Conservation (phyloP, 2,113 vertebrate genomes). For the Promerops cafer region DNA sequence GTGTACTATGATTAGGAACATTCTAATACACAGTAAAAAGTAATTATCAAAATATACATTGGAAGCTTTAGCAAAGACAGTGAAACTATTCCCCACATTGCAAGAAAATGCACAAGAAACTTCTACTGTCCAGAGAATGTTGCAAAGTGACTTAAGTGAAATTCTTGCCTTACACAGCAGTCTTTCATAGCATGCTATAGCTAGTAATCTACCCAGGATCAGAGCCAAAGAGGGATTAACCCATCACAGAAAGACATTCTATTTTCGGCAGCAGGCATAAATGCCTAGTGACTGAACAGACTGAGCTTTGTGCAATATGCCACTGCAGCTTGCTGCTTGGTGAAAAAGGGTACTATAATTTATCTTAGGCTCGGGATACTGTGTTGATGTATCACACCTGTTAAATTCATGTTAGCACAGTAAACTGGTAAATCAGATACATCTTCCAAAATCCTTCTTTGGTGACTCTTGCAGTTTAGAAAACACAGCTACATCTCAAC, state of each 20-base stretch:
- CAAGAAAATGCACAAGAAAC: neutral
- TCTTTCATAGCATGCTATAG: constrained; percentile 51
- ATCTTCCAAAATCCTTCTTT: neutral
- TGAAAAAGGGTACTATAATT: constrained; percentile 3
- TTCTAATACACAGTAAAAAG: neutral
- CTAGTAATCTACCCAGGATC: constrained; percentile 70
- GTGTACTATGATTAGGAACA: neutral
- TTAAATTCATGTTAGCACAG: neutral
- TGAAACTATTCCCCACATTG: neutral
- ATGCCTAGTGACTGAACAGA: constrained; percentile 60
- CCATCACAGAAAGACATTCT: constrained; percentile 72
- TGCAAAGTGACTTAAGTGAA: constrained; percentile 55
- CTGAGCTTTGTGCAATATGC: constrained; percentile 39
- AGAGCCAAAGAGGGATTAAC: constrained; percentile 78
- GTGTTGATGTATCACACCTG: neutral
- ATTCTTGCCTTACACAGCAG: constrained; percentile 55
- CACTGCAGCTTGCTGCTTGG: neutral
- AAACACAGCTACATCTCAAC: neutral
- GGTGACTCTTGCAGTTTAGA: neutral
- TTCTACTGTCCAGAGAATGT: neutral
- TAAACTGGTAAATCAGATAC: neutral
- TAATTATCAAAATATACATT: neutral
- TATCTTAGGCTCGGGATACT: neutral
- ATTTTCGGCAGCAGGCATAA: constrained; percentile 71
- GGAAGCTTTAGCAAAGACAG: neutral